phyloP scores from a whole-genome alignment of 2,113 vertebrate species.

The Heterochromis multidens region DNA sequence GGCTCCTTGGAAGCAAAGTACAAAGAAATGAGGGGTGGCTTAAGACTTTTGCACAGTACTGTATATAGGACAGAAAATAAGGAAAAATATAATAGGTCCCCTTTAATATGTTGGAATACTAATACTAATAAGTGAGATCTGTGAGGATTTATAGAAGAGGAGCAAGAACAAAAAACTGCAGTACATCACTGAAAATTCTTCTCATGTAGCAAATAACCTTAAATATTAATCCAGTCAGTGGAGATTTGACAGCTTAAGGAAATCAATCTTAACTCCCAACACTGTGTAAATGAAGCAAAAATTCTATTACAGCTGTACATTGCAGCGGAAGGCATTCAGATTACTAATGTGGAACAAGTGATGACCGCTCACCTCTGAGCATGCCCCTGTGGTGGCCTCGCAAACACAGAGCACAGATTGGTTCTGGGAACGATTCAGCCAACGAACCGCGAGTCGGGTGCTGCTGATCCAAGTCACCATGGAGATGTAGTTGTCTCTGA shows the following conservation, averaged over 20 bases:
- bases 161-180: constrained; percentile 17
- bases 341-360: constrained; percentile 34
- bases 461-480: constrained; percentile 82
- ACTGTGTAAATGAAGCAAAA: constrained; percentile 17
- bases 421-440: constrained; percentile 82
- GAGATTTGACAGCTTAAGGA: constrained; percentile 37
- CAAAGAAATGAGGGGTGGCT: neutral
- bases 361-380: constrained; percentile 76
- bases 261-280: constrained; percentile 41
- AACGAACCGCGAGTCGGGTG: constrained; percentile 77
- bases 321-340: neutral
- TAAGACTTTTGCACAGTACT: neutral
- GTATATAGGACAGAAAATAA: neutral
- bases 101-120: neutral
- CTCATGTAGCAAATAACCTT: constrained; percentile 41
- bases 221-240: constrained; percentile 47
- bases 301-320: constrained; percentile 27
- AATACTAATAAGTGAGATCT: constrained; percentile 12
- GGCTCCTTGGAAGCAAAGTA: neutral
- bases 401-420: constrained; percentile 79
- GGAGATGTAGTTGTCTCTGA: constrained; percentile 78
- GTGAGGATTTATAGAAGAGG: neutral
- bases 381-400: constrained; percentile 80
- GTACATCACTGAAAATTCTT: constrained; percentile 20
- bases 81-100: neutral